Evolutionary conservation across 2,888 invertebrate genomes (phyloP), one percentile per base, ranked within the genome.

Genomic region (Oxystoma pomonae): DNA sequence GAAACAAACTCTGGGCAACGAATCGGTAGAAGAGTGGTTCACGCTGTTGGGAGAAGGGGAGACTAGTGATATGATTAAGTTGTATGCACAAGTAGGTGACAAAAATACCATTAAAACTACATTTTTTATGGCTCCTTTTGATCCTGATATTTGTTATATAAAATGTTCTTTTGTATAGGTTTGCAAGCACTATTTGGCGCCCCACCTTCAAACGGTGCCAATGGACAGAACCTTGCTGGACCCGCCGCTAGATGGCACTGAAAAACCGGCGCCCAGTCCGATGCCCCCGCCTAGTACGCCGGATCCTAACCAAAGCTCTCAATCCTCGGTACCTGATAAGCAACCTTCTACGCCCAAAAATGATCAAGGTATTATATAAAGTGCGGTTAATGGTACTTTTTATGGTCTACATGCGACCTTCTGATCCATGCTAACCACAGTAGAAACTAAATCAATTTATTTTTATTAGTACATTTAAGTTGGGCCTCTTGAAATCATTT

Each of bases 1-100:
- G 0, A 84, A 86, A 55, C 82, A 84, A 65, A 88, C 87, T 72
- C 77, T 87, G 61, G 84, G 86, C 7, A 79, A 78, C 63, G 82
- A 88, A 65, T 87, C 89, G 9, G 83, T 90, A 2, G 95, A 96
- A 75, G 96, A 96, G 55, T 97, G 96, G 96, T 91, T 95, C 75
- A 90, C 89, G 67, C 84, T 89, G 60, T 82, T 96, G 60, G 94
- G 92, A 1, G 90, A 92, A 72, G 90, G 90, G 61, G 87, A 90
- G 64, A 84, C 92, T 53, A 91, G 92, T 18, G 90, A 90, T 71
- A 90, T 94, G 81, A 83, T 98, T 73, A 89, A 91, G 74, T 84
- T 95, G 55, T 97, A 97, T 81, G 94, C 95, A 55, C 88, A 91
- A 79, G 89, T 85, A 72, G 73, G 74, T 68, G 5, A 3, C 12